Evolutionary conservation across 2,797 vertebrate genomes (phyloP), one percentile per base, ranked within the genome.

Genomic region (Mallotus villosus): DNA sequence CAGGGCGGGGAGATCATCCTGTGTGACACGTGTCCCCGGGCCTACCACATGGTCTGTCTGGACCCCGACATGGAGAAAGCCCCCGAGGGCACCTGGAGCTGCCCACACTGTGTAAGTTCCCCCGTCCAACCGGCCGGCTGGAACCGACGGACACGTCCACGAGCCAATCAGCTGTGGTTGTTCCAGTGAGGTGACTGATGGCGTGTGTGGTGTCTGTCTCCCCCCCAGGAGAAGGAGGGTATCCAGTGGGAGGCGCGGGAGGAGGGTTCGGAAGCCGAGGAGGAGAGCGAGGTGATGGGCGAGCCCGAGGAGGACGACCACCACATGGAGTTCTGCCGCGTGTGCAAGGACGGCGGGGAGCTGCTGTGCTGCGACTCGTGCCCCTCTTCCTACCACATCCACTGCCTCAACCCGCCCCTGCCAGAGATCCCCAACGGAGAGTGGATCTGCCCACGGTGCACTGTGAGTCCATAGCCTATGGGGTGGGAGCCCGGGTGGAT

Each of bases 21-120:
- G 76, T 99, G 97, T 32, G 97, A 99, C 81, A 99, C 97, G 62
- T 99, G 97, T 75, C 97, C 97, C 75, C 88, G 97, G 79, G 97
- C 97, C 7, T 98, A 98, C 90, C 97, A 99, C 92, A 98, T 99
- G 97, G 97, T 99, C 78, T 99, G 97, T 82, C 89, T 99, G 92
- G 97, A 99, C 82, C 97, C 97, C 0, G 97, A 99, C 80, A 98
- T 99, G 97, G 97, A 99, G 89, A 99, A 99, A 76, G 97, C 97
- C 0, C 97, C 97, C 0, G 97, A 99, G 88, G 97, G 97, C 78
- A 98, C 97, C 78, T 99, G 97, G 97, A 99, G 97, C 93, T 99
- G 97, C 84, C 97, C 97, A 0, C 97, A 99, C 86, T 99, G 97
- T 57, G 97, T 99, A 90, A 95, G 96, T 90, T 24, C 19, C 19